These are phyloP conservation scores for Oryctes rhinoceros DNA, from an alignment of 1,140 invertebrate genomes.

Conservation along the genomic window DNA sequence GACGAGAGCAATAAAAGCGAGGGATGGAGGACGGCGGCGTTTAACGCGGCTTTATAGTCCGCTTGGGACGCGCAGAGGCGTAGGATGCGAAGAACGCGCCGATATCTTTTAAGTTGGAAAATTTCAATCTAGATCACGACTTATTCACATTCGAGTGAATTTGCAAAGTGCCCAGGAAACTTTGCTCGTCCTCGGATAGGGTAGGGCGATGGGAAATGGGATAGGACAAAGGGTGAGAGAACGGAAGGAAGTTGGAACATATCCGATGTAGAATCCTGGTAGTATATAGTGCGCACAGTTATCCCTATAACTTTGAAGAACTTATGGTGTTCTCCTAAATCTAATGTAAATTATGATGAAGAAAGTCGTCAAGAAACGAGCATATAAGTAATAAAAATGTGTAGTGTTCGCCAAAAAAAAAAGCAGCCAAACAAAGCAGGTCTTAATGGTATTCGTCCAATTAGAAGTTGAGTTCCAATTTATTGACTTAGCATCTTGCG, in stretches of 20 bases:
- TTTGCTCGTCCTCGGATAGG: conserved; percentile 43
- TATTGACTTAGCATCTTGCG: too few relatives aligned
- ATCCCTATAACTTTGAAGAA: background rate
- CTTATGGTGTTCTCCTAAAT: too few relatives aligned
- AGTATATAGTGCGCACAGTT: background rate
- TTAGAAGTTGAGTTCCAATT: too few relatives aligned
- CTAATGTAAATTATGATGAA: too few relatives aligned
- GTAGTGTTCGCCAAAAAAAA: too few relatives aligned
- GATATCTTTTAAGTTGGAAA: conserved; percentile 44
- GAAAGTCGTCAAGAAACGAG: too few relatives aligned
- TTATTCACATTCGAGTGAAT: conserved; percentile 53
- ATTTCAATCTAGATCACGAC: conserved; percentile 48
- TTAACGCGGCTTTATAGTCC: conserved; percentile 51
- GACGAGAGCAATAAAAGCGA: conserved; percentile 48
- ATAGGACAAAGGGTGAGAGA: background rate
- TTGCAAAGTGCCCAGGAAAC: conserved; percentile 50
- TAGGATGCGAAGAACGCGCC: conserved; percentile 4
- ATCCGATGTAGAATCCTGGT: background rate
- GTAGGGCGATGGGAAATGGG: background rate
- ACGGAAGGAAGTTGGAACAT: background rate
- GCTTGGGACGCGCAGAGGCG: conserved; percentile 39
- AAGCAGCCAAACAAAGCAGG: too few relatives aligned
- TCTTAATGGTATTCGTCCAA: too few relatives aligned
- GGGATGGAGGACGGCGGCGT: conserved; percentile 45
- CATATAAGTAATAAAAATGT: too few relatives aligned